phyloP scores from a whole-genome alignment of 2,888 invertebrate species.

The Isotomurus palustris region DNA sequence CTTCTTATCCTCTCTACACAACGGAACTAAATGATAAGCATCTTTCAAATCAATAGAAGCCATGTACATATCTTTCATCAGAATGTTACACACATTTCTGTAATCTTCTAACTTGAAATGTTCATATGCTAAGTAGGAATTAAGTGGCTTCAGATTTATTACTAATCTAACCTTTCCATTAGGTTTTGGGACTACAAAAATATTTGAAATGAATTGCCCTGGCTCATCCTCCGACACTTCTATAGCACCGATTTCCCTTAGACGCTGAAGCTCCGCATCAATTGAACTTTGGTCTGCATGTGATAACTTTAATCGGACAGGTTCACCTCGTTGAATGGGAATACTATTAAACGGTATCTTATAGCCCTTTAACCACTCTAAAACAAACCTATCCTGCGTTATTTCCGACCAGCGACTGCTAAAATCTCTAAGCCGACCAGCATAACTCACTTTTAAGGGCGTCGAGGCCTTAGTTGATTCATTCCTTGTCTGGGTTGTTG shows the following conservation, averaged over 20 bases:
- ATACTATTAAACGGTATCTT: slow-evolving; percentile 2
- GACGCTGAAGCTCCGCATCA: not conserved
- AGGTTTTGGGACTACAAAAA: slow-evolving; percentile 3
- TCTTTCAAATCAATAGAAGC: slow-evolving; percentile 2
- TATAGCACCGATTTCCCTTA: not conserved
- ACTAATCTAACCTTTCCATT: slow-evolving; percentile 1
- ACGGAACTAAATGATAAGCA: slow-evolving; percentile 3
- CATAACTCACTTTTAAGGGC: not conserved
- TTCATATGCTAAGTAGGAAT: not conserved
- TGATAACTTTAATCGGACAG: not conserved
- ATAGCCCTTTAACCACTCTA: slow-evolving; percentile 10
- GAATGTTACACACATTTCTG: not conserved
- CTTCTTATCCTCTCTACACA: not conserved
- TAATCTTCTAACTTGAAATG: slow-evolving; percentile 9
- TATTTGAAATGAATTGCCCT: slow-evolving; percentile 4
- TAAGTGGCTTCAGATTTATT: slow-evolving; percentile 4
- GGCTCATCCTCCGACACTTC: not conserved
- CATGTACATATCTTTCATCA: not conserved
- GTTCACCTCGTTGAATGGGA: not conserved
- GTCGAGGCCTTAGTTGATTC: not conserved
- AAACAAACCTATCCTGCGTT: slow-evolving; percentile 9
- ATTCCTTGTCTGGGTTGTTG: not conserved
- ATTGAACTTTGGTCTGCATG: not conserved
- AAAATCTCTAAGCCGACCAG: slow-evolving; percentile 7
- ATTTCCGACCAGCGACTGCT: slow-evolving; percentile 8